Base-by-base conservation (phyloP, 37 sponge, comb jelly and placozoan genomes). In the Geodia barretti region DNA sequence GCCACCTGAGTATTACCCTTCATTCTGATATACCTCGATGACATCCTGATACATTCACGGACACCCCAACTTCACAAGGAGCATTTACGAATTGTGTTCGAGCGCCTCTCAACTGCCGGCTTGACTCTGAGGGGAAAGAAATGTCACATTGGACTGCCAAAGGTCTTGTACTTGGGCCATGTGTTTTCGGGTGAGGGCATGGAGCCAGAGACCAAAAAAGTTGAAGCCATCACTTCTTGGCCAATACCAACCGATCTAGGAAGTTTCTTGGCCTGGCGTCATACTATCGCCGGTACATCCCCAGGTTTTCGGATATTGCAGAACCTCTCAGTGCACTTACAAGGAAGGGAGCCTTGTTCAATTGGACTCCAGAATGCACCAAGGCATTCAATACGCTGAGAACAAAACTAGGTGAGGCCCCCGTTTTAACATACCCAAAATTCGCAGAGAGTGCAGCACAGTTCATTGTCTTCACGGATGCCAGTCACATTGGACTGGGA, bases 381-480 rank as follows among this genome's bases (percentile, higher is more conserved):
- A 68, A 62, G 9, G 81, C 86, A 32, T 81, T 92, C 29, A 26
- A 32, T 31, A 42, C 42, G 25, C 64, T 92, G 41, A 92, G 87
- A 64, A 20, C 17, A 0, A 70, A 81, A 3, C 80, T 92, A 23
- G 60, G 54, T 4, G 25, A 65, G 24, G 80, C 88, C 30, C 84
- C 87, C 30, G 65, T 92, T 19, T 34, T 92, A 8, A 42, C 88
- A 23, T 92, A 79, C 29, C 88, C 85, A 0, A 39, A 43, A 14
- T 78, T 89, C 34, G 79, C 72, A 36, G 35, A 23, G 11, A 37
- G 75, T 41, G 83, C 79, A 38, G 39, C 70, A 20, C 41, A 31
- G 8, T 83, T 89, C 34, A 30, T 83, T 0, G 64, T 93, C 25
- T 83, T 79, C 62, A 93, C 90, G 28, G 93, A 93, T 83, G 92